Conservation (phyloP, 2,888 invertebrate species). For the Ischnura elegans region DNA sequence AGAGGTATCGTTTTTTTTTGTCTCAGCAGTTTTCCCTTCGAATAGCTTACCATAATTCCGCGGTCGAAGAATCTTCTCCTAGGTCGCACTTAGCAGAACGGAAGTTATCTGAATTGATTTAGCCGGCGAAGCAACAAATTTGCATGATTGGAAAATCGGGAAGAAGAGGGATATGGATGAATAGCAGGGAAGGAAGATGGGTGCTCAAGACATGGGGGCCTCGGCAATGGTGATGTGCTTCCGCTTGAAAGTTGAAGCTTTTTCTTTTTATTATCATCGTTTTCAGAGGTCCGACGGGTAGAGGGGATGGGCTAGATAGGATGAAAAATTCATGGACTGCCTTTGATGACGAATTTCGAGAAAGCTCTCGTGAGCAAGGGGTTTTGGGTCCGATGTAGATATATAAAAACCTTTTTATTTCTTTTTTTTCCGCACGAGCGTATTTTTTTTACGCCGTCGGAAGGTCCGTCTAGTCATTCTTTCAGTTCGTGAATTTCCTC, state of each 20-base stretch:
- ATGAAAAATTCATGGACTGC: conserved; percentile 9
- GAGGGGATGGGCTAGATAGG: conserved; percentile 20
- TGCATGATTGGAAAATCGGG: neutral
- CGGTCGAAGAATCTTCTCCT: neutral
- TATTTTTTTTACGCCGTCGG: neutral
- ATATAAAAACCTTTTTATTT: neutral
- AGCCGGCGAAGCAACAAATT: neutral
- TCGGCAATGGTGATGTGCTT: neutral
- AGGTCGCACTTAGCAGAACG: neutral
- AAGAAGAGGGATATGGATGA: neutral
- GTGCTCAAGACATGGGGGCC: neutral
- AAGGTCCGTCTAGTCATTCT: neutral
- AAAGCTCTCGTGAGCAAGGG: neutral
- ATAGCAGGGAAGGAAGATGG: neutral
- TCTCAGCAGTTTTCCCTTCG: neutral
- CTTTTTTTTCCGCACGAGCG: too few relatives aligned
- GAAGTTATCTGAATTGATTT: conserved; percentile 26
- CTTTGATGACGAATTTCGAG: neutral
- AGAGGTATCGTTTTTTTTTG: neutral
- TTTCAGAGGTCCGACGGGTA: neutral
- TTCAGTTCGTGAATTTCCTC: neutral
- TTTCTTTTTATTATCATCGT: neutral
- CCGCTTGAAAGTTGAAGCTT: neutral
- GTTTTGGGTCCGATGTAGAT: neutral
- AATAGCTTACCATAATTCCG: neutral